Percentiles rank a stretch among this genome's conserved stretches.
phyloP scores from a whole-genome alignment of 1,140 invertebrate genomes.

The Aphelenchoides avenae region DNA sequence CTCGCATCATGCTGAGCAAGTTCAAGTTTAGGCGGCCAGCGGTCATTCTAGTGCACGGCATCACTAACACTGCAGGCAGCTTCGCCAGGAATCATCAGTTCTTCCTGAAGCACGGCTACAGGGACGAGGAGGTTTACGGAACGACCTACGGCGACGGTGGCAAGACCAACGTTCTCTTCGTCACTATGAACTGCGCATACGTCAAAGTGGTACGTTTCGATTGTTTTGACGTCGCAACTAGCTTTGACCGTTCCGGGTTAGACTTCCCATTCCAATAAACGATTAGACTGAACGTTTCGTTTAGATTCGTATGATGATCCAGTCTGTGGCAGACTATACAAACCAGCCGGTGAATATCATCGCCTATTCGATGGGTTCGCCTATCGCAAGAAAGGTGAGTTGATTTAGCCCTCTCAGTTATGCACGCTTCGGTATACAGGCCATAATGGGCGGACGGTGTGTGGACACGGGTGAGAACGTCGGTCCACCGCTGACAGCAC shows the following conservation, averaged over 20 bases:
- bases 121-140: constrained; percentile 51
- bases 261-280: neutral
- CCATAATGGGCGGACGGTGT: constrained; percentile 48
- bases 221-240: constrained; percentile 16
- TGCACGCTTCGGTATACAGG: constrained; percentile 42
- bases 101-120: constrained; percentile 49
- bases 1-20: neutral
- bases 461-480: constrained; percentile 48
- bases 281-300: neutral
- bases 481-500: constrained; percentile 34
- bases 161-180: constrained; percentile 53
- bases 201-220: constrained; percentile 43
- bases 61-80: constrained; percentile 43
- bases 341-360: constrained; percentile 51
- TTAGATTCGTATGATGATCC: constrained; percentile 52
- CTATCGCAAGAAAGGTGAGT: constrained; percentile 55
- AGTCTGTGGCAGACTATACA: constrained; percentile 53
- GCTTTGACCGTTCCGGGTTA: neutral
- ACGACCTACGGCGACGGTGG: constrained; percentile 58
- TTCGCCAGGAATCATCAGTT: constrained; percentile 41
- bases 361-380: constrained; percentile 58
- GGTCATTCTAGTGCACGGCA: constrained; percentile 57
- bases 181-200: constrained; percentile 58
- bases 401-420: constrained; percentile 9
- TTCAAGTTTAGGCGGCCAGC: constrained; percentile 39